A percentile compares a stretch with the other conserved stretches of the same genome.
Conservation (phyloP, 2,888 invertebrate species). For the Deilephila elpenor region DNA sequence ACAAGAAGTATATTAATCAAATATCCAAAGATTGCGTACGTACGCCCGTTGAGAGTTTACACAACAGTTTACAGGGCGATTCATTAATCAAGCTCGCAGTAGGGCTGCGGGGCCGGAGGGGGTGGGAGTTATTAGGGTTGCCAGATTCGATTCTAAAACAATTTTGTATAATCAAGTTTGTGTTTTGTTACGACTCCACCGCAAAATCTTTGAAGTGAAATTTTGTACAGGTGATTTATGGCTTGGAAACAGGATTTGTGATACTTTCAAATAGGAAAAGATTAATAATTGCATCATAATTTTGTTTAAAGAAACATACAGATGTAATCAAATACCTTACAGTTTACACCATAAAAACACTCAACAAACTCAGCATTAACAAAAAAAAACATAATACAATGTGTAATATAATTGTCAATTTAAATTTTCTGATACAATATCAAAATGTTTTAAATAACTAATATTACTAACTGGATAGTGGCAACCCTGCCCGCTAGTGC, state of each 20-base stretch:
- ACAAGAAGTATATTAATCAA: slow-evolving; percentile 27
- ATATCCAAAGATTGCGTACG: slow-evolving; percentile 22
- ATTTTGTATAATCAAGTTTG: not conserved
- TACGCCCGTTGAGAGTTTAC: slow-evolving; percentile 22
- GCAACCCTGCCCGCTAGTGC: slow-evolving; percentile 13
- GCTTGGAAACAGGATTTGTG: not conserved
- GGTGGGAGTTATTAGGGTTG: not conserved
- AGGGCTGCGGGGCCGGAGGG: not conserved
- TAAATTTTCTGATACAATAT: not conserved
- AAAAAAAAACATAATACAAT: too few relatives aligned
- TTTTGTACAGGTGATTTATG: not conserved
- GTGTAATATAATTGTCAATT: too few relatives aligned
- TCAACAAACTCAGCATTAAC: too few relatives aligned
- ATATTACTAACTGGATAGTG: not conserved
- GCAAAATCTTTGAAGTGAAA: not conserved
- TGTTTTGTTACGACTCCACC: not conserved
- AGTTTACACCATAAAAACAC: too few relatives aligned
- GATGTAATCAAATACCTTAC: too few relatives aligned
- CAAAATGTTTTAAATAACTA: not conserved
- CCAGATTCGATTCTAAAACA: not conserved
- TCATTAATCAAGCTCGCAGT: slow-evolving; percentile 15
- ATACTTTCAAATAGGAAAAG: too few relatives aligned
- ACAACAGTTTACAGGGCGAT: slow-evolving; percentile 26
- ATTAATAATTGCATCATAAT: too few relatives aligned
- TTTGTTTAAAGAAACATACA: too few relatives aligned